Base-by-base conservation (phyloP, 2,797 vertebrate genomes). In the Gambusia yucatana region DNA sequence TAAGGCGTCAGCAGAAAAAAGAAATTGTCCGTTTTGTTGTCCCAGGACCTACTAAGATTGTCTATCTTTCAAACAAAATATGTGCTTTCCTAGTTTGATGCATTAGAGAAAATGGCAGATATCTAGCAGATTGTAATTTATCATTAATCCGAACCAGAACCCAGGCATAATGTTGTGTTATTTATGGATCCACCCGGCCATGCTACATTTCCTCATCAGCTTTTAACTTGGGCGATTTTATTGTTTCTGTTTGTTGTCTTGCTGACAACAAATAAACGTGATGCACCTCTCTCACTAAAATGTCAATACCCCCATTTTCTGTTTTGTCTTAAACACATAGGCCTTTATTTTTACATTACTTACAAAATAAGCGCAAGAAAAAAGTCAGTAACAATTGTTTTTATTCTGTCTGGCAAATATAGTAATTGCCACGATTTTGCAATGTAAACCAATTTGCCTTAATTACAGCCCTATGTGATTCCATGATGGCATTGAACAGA, bases 381-480 rank as follows among this genome's bases (percentile, higher is more conserved):
- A n/a, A 69, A 28, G 14, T 57, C 48, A 55, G 25, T n/a, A 36
- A 16, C 44, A 5, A 6, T 67, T 22, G 11, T 50, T 36, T 73
- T 48, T 8, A 52, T 73, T 52, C 33, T n/a, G 7, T n/a, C 9
- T 46, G 44, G 57, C 63, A 67, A 70, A 36, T 3, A 39, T 48
- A 52, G 14, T 20, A 59, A 47, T 46, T 87, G 76, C 72, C 63
- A 89, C 50, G 17, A 86, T 80, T 89, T 87, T 91, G 89, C 86
- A 84, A 87, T 84, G 77, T 94, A 93, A 95, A 95, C 89, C 73
- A 80, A 91, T 94, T 91, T 95, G 88, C 94, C 93, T 94, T 95
- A 94, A 94, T 96, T 95, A 83, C 95, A 96, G 94, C 93, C 79
- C 91, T 95, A 94, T 95, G 93, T 93, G 94, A 94, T 86, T 95